These are phyloP conservation scores for Notodromas monacha DNA, from an alignment of 2,888 invertebrate genomes.

Conservation along the genomic window DNA sequence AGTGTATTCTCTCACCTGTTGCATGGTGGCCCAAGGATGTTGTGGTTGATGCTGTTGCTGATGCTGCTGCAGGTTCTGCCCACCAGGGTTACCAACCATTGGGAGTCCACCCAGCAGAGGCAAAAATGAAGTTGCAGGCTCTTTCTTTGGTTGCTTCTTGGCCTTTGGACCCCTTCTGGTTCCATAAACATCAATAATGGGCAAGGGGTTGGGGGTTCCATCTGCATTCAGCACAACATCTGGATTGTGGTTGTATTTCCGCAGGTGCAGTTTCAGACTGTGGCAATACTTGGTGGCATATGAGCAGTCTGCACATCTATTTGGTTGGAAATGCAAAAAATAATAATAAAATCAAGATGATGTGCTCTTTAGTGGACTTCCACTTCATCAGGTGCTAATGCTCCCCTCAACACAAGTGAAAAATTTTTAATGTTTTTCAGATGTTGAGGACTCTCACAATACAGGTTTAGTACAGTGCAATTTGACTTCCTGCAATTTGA, in stretches of 20 bases:
- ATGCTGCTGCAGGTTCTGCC: neutral
- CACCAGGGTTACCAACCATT: conserved; percentile 7
- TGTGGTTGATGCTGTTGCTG: neutral
- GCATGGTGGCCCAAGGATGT: neutral
- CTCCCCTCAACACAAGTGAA: too few species aligned
- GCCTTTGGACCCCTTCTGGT: conserved; percentile 49
- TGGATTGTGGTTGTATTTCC: conserved; percentile 65
- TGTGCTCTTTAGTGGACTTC: too few species aligned
- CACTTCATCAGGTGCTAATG: too few species aligned
- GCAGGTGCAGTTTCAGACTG: conserved; percentile 68
- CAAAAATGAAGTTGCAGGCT: too few species aligned
- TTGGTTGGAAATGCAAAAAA: too few species aligned
- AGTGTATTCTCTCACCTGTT: too few species aligned
- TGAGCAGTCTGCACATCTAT: conserved; percentile 63
- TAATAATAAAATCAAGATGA: too few species aligned
- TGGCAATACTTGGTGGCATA: conserved; percentile 96
- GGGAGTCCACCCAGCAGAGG: too few species aligned
- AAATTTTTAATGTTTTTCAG: too few species aligned
- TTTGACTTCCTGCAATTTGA: too few species aligned
- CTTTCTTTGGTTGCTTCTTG: conserved; percentile 13
- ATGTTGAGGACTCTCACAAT: too few species aligned
- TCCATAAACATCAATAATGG: conserved; percentile 66
- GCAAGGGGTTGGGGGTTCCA: conserved; percentile 52
- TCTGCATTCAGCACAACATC: conserved; percentile 62
- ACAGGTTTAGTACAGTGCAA: too few species aligned